Evolutionary conservation across 2,113 vertebrate species (phyloP), one percentile per base, ranked within the genome.

Genomic region (Podiceps cristatus): DNA sequence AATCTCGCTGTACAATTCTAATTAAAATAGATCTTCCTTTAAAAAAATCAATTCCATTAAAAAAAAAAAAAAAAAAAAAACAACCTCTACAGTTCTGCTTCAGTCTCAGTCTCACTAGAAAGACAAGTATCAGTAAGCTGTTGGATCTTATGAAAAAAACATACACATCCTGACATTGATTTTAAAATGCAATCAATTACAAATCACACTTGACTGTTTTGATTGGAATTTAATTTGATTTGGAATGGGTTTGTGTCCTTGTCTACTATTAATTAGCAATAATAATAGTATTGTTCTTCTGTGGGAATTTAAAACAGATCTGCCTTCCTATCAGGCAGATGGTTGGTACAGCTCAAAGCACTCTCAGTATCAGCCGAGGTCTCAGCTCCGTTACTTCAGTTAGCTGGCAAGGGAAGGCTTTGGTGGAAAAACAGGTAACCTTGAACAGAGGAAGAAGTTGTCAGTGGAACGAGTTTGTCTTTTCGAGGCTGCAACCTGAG

Each of bases 231-330:
- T 90, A 78, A 95, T 85, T 95, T 88, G 18, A 49, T 96, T 92
- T 92, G 55, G 62, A 93, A 91, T 73, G 13, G 13, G 40, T 63
- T 91, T 96, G 55, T 81, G 66, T 82, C 83, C 66, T 81, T 93
- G 53, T 24, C 66, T 85, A 29, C 84, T 89, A 72, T 93, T 87
- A 95, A 95, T 92, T 93, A 96, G 53, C 53, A 87, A 40, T 81
- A 93, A 86, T 88, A 81, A 77, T 53, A 66, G 71, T 60, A 66
- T 92, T 96, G 69, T 60, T 93, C 49, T 93, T 96, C 80, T 68
- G 23, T 3, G 13, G 89, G 91, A 97, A 94, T 97, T 91, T 95
- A 63, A 96, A 80, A 88, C 52, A 91, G 74, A 91, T 86, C 69
- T 95, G 68, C 73, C 59, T 82, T 86, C 60, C 28, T 80, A 1